Conservation (phyloP, 2,888 invertebrate genomes). For the Sipha maydis region DNA sequence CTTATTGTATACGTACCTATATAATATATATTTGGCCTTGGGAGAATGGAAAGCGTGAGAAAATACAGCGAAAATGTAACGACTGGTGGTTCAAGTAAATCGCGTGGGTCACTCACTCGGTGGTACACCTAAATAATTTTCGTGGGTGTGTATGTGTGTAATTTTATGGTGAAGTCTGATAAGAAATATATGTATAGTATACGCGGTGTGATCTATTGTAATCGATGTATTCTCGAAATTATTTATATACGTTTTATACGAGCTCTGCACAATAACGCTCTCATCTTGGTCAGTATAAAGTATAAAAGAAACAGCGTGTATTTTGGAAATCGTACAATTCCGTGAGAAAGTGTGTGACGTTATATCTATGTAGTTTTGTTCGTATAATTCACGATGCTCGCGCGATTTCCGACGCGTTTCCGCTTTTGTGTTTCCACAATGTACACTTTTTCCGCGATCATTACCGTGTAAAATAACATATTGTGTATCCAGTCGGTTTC, state of each 20-base stretch:
- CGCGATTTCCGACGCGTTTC: not conserved
- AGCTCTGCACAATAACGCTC: not conserved
- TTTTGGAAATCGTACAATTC: not conserved
- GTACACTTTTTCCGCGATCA: not conserved
- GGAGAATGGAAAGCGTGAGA: not conserved
- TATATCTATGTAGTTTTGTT: not conserved
- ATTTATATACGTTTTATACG: no score
- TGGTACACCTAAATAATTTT: not conserved
- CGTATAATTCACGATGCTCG: not conserved
- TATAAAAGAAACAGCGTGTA: not conserved
- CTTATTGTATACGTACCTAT: no score
- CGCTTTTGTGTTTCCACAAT: not conserved
- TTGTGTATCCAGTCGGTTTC: conserved; percentile 1
- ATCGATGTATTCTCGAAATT: not conserved
- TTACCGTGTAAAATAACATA: not conserved
- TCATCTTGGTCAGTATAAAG: not conserved
- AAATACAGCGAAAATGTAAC: not conserved
- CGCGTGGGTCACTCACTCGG: not conserved
- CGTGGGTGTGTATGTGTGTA: not conserved
- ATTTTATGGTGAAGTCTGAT: not conserved
- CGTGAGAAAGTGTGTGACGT: not conserved
- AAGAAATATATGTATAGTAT: not conserved
- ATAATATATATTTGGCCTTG: not conserved
- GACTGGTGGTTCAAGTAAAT: not conserved
- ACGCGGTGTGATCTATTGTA: not conserved